Conservation (phyloP, 2,797 vertebrate genomes). For the Channallabes apus region DNA sequence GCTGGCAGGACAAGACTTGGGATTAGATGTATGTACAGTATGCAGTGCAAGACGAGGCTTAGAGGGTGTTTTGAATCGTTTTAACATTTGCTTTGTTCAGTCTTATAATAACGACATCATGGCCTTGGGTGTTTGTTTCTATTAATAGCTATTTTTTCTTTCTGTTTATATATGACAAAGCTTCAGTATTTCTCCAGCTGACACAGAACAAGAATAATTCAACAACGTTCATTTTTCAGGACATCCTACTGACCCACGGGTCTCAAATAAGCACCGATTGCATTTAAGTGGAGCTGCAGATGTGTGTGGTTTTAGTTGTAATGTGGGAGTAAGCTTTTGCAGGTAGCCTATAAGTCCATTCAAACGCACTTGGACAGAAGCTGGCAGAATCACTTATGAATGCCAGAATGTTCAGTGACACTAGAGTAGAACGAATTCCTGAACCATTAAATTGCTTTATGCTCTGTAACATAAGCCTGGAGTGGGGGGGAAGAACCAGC, state of each 20-base stretch:
- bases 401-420: not conserved
- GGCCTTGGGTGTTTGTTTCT: not conserved
- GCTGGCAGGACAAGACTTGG: not conserved
- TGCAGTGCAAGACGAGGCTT: no score
- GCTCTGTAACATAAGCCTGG: not conserved
- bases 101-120: not conserved
- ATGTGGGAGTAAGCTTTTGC: not conserved
- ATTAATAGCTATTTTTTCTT: not conserved
- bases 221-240: not conserved
- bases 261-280: not conserved
- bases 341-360: not conserved
- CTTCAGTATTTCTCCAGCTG: not conserved
- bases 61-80: no score
- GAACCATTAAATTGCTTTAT: not conserved
- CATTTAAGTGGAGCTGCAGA: not conserved
- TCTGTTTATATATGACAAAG: not conserved
- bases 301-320: not conserved
- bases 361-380: not conserved
- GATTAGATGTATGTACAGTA: no score
- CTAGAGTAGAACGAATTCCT: not conserved
- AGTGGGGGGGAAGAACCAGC: not conserved
- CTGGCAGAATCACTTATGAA: no score
- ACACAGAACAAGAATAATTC: no score
- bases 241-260: not conserved
- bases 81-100: not conserved